Base-by-base conservation (phyloP, 2,888 invertebrate species). In the Acleris sparsana region DNA sequence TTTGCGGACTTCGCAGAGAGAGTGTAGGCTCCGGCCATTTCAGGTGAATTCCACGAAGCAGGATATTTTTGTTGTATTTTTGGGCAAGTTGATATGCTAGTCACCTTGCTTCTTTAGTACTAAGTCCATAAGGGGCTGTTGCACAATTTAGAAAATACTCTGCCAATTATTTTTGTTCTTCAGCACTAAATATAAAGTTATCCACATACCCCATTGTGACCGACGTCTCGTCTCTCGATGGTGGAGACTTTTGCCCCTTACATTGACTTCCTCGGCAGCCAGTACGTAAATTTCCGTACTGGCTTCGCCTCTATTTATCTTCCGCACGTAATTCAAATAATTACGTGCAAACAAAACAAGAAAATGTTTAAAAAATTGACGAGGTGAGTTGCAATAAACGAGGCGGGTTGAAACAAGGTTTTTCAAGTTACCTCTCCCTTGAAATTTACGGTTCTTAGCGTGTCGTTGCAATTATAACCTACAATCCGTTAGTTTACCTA, bases 341-440 rank as follows among this genome's bases (percentile, higher is more conserved):
- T n/a, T n/a, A n/a, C n/a, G n/a, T n/a, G n/a, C n/a, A n/a, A n/a
- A n/a, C n/a, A n/a, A n/a, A n/a, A n/a, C n/a, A n/a, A n/a, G n/a
- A n/a, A n/a, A n/a, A n/a, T n/a, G n/a, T n/a, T n/a, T n/a, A n/a
- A n/a, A n/a, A n/a, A n/a, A 49, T 18, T 6, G 18, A 17, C 17
- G 6, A 48, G 48, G n/a, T n/a, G n/a, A 39, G 39, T 39, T 48
- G 7, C 17, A 49, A 17, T 7, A 49, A 49, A 16, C 49, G 49
- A 51, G 49, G 49, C 5, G 18, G 18, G 49, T 51, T 51, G 49
- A 51, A 51, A 51, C 49, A 51, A 51, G 18, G 18, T 51, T 18
- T 51, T 51, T 51, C 20, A 22, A 51, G 20, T 51, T 51, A 51
- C 20, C 49, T 51, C 49, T 39, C 39, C 39, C 5, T 39, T 39